Evolutionary conservation across 1,140 invertebrate species (phyloP).

Genomic region (Megathymus violae): DNA sequence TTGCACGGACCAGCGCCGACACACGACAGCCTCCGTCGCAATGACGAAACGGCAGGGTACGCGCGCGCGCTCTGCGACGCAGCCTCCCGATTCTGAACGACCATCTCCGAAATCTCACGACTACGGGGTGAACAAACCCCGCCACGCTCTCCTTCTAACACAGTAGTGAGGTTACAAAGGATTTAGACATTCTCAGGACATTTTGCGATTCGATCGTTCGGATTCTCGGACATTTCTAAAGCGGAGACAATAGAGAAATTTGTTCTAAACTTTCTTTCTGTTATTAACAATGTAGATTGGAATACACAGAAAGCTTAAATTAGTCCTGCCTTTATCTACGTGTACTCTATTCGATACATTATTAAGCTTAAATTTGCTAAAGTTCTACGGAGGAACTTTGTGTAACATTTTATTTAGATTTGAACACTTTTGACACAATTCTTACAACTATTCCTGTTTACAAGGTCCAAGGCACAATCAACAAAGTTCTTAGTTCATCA

Average conservation of each 20-base stretch:
- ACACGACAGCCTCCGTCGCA: slow-evolving; percentile 81
- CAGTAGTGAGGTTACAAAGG: slow-evolving; percentile 79
- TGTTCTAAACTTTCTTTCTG: background rate
- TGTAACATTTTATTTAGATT: too few species aligned
- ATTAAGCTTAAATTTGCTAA: too few species aligned
- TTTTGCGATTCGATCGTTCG: slow-evolving; percentile 71
- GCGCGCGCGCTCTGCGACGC: slow-evolving; percentile 77
- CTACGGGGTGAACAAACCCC: slow-evolving; percentile 77
- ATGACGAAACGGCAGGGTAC: slow-evolving; percentile 80
- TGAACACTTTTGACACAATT: too few species aligned
- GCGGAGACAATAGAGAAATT: slow-evolving; percentile 36
- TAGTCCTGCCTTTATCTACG: too few species aligned
- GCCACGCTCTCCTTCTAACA: slow-evolving; percentile 77
- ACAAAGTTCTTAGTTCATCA: too few species aligned
- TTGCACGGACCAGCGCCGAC: slow-evolving; percentile 74
- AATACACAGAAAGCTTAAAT: too few species aligned
- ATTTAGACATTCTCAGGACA: slow-evolving; percentile 76
- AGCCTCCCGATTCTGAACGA: slow-evolving; percentile 71
- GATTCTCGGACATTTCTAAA: slow-evolving; percentile 39
- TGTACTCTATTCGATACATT: too few species aligned
- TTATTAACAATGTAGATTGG: background rate
- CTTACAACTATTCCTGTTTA: too few species aligned
- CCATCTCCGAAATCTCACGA: slow-evolving; percentile 62
- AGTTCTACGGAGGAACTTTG: too few species aligned
- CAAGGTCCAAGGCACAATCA: too few species aligned